Conservation (phyloP, 2,797 vertebrate species). For the Pachyuromys duprasi region DNA sequence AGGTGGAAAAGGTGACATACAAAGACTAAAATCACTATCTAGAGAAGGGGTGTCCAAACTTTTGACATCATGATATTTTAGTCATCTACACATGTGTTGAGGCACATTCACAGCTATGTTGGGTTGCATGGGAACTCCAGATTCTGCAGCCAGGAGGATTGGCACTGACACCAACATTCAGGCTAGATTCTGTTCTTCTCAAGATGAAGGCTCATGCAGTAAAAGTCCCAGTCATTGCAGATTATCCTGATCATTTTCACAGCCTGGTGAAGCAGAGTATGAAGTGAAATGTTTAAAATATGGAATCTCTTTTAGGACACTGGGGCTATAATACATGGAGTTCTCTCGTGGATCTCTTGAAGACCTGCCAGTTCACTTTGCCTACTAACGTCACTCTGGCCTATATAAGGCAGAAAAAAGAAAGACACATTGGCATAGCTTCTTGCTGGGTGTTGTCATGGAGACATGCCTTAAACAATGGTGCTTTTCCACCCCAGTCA, state of each 20-base stretch:
- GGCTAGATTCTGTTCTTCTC: fast-evolving
- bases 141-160: neutral
- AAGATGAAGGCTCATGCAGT: neutral
- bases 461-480: neutral
- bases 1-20: neutral
- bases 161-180: no score
- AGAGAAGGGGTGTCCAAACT: neutral
- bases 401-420: neutral
- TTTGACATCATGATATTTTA: neutral
- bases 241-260: neutral
- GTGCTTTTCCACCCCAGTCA: neutral
- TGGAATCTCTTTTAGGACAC: neutral
- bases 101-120: neutral
- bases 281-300: neutral
- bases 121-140: neutral
- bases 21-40: no score
- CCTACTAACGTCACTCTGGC: neutral
- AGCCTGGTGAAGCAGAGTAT: neutral
- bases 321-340: neutral
- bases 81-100: neutral
- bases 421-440: neutral
- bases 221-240: neutral
- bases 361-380: neutral
- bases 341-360: neutral
- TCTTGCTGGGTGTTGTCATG: neutral